A percentile compares a stretch with the other conserved stretches of the same genome.
These are phyloP conservation scores for Drosophila orena DNA, from an alignment of 1,140 invertebrate species.

Conservation along the genomic window DNA sequence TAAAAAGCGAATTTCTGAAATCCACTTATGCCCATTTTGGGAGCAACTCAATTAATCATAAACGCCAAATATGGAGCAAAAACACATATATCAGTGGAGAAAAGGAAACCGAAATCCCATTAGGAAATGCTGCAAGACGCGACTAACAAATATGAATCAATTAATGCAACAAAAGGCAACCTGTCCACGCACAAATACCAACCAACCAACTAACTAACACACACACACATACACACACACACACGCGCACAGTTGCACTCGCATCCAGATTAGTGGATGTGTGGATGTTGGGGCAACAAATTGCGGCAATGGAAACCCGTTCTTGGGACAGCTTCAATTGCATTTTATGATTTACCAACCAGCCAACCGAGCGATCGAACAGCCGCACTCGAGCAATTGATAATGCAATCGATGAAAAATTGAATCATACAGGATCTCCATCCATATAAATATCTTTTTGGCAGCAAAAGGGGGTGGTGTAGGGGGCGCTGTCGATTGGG, in stretches of 20 bases:
- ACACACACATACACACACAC: not conserved
- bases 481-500: conserved; percentile 15
- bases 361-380: conserved; percentile 6
- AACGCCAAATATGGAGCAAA: conserved; percentile 57
- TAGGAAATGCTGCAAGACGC: conserved; percentile 51
- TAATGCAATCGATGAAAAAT: conserved; percentile 76
- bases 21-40: conserved; percentile 44
- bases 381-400: conserved; percentile 59
- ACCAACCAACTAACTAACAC: conserved; percentile 3
- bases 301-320: conserved; percentile 68
- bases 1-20: conserved; percentile 20
- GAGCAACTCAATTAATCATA: conserved; percentile 74
- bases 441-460: conserved; percentile 47
- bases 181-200: conserved; percentile 29
- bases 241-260: conserved; percentile 5
- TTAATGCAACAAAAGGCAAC: conserved; percentile 79
- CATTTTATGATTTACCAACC: conserved; percentile 66
- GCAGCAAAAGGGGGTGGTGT: not conserved
- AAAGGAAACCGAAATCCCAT: conserved; percentile 61
- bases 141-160: conserved; percentile 77
- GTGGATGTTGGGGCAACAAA: conserved; percentile 53
- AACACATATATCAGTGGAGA: conserved; percentile 32
- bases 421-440: conserved; percentile 49
- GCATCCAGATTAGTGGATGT: conserved; percentile 10
- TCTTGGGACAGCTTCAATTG: conserved; percentile 76